Conservation (phyloP, 2,797 vertebrate species). For the Platyrinchus mystaceus region DNA sequence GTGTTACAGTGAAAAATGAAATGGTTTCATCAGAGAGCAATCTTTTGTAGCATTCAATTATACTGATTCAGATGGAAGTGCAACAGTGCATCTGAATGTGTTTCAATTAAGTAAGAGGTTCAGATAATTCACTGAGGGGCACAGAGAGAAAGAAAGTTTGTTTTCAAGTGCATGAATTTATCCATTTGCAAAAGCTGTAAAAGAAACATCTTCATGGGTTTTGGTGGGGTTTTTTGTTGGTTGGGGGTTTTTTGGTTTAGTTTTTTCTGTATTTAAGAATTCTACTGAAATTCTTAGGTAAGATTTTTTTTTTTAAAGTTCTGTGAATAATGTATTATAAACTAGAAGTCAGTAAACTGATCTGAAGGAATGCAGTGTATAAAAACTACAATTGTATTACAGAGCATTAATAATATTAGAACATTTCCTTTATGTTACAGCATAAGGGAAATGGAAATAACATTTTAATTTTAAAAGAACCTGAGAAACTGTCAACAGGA, state of each 20-base stretch:
- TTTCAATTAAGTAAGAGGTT: not conserved
- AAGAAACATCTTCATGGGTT: not conserved
- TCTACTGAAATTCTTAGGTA: not conserved
- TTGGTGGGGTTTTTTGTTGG: not conserved
- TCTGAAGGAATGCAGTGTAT: not conserved
- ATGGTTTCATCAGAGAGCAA: not conserved
- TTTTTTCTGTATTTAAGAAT: not conserved
- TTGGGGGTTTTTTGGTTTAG: rapidly evolving
- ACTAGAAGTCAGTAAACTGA: not conserved
- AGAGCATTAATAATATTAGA: not conserved
- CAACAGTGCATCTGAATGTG: not conserved
- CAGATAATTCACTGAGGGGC: not conserved
- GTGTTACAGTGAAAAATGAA: not conserved
- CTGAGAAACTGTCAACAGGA: not conserved
- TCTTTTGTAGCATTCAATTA: slow-evolving; percentile 14
- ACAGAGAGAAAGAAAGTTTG: not conserved
- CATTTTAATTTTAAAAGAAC: not conserved
- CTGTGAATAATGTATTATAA: not conserved
- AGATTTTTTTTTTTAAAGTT: not conserved
- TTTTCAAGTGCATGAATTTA: not conserved
- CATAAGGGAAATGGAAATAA: not conserved
- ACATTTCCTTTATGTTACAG: not conserved
- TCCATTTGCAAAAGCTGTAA: not conserved
- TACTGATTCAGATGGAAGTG: not conserved
- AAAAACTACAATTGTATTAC: not conserved